Percentiles rank a stretch among this genome's conserved stretches.
phyloP scores from a whole-genome alignment of 2,113 vertebrate genomes.

The Gymnorhina tibicen region DNA sequence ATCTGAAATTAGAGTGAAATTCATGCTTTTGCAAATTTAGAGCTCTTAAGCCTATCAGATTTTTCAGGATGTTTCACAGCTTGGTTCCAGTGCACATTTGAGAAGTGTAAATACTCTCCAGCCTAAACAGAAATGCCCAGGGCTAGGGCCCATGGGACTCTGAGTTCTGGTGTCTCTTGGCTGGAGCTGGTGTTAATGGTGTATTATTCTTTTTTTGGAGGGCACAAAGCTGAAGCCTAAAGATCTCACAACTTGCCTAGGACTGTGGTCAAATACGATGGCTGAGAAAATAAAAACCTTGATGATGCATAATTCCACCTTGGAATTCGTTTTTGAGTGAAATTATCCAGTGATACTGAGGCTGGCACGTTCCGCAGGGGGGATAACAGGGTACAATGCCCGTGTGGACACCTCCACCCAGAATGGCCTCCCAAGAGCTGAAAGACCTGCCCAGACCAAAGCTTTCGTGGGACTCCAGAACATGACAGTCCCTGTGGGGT shows the following conservation, averaged over 20 bases:
- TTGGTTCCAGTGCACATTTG: neutral
- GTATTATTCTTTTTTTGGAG: neutral
- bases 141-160: neutral
- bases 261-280: neutral
- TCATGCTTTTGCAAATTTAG: neutral
- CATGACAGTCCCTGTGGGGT: neutral
- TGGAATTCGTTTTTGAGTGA: neutral
- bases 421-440: neutral
- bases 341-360: neutral
- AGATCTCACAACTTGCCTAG: neutral
- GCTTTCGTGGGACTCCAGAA: neutral
- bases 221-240: neutral
- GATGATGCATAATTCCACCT: neutral
- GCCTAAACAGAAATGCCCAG: neutral
- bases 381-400: fast-evolving
- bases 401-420: neutral
- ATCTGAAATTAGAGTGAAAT: slow-evolving; percentile 14
- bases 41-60: neutral
- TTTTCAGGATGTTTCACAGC: neutral
- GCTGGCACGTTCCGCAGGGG: fast-evolving
- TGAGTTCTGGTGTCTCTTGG: neutral
- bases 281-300: neutral
- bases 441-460: neutral
- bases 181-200: neutral
- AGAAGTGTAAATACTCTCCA: neutral